phyloP scores from a whole-genome alignment of 2,113 vertebrate genomes.

The Clarias macrocephalus region DNA sequence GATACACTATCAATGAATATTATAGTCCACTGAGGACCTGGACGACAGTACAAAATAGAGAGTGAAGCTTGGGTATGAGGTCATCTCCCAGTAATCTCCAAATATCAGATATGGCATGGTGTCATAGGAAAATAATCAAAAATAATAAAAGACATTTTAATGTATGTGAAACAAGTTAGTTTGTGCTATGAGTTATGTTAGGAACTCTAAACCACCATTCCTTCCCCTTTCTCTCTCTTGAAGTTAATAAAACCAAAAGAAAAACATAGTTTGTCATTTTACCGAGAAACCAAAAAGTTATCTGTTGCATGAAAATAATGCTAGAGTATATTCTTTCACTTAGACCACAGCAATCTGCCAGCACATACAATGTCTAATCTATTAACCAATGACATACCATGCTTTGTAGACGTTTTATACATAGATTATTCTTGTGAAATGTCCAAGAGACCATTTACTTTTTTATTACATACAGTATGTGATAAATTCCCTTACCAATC shows the following conservation, averaged over 20 bases:
- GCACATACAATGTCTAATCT: background rate
- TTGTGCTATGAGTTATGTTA: background rate
- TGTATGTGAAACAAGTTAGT: background rate
- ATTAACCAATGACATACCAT: background rate
- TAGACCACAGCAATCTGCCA: background rate
- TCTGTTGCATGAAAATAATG: background rate
- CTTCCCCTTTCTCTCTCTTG: background rate
- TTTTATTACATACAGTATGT: no score
- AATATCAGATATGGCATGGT: background rate
- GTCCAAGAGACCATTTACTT: background rate
- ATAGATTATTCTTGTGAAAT: background rate
- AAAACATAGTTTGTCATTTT: background rate
- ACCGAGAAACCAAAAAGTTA: background rate
- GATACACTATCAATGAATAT: background rate
- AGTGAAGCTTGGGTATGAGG: background rate
- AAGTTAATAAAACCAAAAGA: background rate
- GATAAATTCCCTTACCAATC: background rate
- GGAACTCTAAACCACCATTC: background rate
- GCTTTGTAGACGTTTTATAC: background rate
- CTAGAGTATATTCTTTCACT: background rate
- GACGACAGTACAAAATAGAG: background rate
- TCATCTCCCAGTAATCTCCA: background rate
- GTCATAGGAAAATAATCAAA: background rate
- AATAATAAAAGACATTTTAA: background rate
- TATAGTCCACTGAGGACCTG: background rate